Conservation (phyloP, 2,797 vertebrate species). For the Malacoraja senta region DNA sequence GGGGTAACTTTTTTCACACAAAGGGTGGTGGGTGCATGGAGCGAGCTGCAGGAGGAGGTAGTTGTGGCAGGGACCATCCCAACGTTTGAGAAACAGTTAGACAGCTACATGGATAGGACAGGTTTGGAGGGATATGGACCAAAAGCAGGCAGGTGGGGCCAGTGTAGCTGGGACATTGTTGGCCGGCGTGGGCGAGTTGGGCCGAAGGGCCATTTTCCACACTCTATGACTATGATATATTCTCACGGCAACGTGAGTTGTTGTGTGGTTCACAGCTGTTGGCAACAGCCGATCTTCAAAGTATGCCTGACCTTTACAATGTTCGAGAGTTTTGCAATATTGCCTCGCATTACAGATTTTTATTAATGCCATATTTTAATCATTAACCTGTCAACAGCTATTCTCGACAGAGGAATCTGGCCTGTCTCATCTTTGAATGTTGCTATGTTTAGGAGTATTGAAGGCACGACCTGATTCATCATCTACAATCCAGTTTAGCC, state of each 20-base stretch:
- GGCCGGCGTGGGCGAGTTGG: too few species aligned
- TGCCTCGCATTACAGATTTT: not conserved
- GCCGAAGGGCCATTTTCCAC: too few species aligned
- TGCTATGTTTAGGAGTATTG: not conserved
- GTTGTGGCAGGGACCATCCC: too few species aligned
- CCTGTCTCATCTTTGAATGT: not conserved
- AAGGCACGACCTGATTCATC: constrained; percentile 8
- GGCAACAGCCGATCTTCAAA: not conserved
- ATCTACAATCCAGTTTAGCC: not conserved
- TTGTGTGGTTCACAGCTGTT: not conserved
- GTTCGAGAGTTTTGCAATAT: not conserved
- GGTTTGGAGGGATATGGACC: too few species aligned
- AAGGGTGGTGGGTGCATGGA: too few species aligned
- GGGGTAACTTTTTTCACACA: too few species aligned
- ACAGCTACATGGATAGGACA: too few species aligned
- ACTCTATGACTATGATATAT: not conserved
- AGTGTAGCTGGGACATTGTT: too few species aligned
- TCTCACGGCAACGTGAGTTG: not conserved
- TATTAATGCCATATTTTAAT: not conserved
- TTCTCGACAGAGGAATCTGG: not conserved
- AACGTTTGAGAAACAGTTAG: too few species aligned
- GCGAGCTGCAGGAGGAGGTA: too few species aligned
- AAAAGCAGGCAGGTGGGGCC: too few species aligned
- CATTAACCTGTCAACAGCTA: constrained; percentile 2
- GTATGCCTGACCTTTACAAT: not conserved